phyloP scores from a whole-genome alignment of 1,140 invertebrate species.

The Euwallacea similis region DNA sequence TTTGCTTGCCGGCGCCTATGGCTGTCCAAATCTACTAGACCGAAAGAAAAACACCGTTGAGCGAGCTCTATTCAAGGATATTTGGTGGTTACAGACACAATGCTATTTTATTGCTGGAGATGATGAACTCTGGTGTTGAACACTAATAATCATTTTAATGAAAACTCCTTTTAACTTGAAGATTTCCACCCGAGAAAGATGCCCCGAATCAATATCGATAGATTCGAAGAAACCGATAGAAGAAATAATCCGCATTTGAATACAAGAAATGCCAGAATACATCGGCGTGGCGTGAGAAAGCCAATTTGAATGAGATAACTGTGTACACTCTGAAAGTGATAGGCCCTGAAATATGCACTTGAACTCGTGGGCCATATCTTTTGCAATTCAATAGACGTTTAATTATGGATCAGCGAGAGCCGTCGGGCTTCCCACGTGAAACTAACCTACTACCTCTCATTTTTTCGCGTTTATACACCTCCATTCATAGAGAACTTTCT shows the following conservation, averaged over 20 bases:
- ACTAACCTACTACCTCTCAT: constrained; percentile 29
- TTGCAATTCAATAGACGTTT: constrained; percentile 34
- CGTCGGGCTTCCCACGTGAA: constrained; percentile 33
- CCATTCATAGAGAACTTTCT: not conserved
- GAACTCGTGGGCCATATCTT: constrained; percentile 31
- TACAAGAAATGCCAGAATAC: not conserved
- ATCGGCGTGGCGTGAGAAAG: constrained; percentile 13
- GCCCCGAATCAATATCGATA: not conserved
- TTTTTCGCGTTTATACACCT: constrained; percentile 4
- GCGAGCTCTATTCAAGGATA: constrained; percentile 32
- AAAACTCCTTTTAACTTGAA: not conserved
- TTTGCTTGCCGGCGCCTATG: constrained; percentile 19
- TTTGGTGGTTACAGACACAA: constrained; percentile 26
- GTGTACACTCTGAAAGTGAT: constrained; percentile 16
- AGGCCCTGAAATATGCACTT: constrained; percentile 26
- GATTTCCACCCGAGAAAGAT: not conserved
- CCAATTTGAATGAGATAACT: constrained; percentile 13
- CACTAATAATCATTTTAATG: too few species aligned
- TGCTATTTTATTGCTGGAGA: constrained; percentile 18
- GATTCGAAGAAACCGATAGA: not conserved
- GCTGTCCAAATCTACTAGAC: constrained; percentile 27
- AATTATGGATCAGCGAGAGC: constrained; percentile 29
- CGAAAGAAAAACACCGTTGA: constrained; percentile 32
- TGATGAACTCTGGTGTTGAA: not conserved
- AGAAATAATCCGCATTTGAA: not conserved